A percentile compares a stretch with the other conserved stretches of the same genome.
Evolutionary conservation across 2,888 invertebrate species (phyloP).

Genomic region (Teinopalpus imperialis): DNA sequence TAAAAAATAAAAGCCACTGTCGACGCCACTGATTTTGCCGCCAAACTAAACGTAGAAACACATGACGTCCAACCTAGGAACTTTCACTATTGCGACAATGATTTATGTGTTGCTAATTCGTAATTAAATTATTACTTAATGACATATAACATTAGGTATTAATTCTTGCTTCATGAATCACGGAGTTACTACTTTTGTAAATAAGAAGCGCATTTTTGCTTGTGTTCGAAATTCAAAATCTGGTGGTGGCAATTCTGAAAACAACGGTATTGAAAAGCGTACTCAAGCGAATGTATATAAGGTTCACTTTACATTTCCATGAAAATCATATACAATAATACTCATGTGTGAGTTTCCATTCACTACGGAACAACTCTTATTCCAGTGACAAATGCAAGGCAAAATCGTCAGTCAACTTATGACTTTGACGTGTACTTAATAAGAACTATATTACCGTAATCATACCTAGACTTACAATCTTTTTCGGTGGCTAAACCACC

Average conservation of each 20-base stretch:
- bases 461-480: slow-evolving; percentile 8
- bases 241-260: slow-evolving; percentile 22
- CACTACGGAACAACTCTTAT: slow-evolving; percentile 23
- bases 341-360: slow-evolving; percentile 36
- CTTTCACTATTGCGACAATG: slow-evolving; percentile 50
- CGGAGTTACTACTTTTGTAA: slow-evolving; percentile 24
- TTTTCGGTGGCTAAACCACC: slow-evolving; percentile 23
- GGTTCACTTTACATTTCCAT: background rate
- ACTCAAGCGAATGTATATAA: slow-evolving; percentile 2
- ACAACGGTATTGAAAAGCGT: slow-evolving; percentile 2
- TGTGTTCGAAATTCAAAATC: slow-evolving; percentile 31
- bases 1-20: slow-evolving; percentile 40
- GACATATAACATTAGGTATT: slow-evolving; percentile 19
- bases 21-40: slow-evolving; percentile 54
- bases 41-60: slow-evolving; percentile 62
- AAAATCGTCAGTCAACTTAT: background rate
- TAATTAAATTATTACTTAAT: slow-evolving; percentile 29
- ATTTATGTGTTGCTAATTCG: slow-evolving; percentile 36
- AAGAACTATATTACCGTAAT: slow-evolving; percentile 2
- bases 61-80: slow-evolving; percentile 38
- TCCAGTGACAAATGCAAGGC: background rate
- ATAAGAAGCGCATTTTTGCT: slow-evolving; percentile 16
- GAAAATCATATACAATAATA: background rate
- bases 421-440: accelerated
- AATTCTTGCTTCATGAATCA: slow-evolving; percentile 29